Conservation (phyloP, 2,113 vertebrate species). For the Ellobius talpinus region DNA sequence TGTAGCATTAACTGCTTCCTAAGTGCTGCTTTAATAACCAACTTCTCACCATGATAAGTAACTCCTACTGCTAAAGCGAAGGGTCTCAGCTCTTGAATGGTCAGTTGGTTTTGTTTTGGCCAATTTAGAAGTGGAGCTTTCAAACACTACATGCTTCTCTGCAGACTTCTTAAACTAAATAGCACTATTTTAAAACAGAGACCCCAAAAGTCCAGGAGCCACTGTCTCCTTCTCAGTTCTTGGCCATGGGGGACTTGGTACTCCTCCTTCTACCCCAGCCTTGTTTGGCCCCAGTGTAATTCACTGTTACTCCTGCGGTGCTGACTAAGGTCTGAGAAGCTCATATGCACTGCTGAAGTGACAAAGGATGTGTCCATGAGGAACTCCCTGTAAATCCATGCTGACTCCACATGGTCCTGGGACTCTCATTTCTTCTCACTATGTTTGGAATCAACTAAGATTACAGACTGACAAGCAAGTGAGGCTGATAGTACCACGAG, state of each 20-base stretch:
- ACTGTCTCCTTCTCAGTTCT: not conserved
- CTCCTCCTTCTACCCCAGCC: not conserved
- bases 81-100: not conserved
- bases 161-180: not conserved
- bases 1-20: not conserved
- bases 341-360: rapidly evolving
- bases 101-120: not conserved
- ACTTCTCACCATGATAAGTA: slow-evolving; percentile 3
- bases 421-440: not conserved
- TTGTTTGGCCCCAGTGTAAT: no score
- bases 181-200: not conserved
- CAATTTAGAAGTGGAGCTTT: not conserved
- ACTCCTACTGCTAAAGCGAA: not conserved
- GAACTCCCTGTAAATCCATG: not conserved
- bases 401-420: not conserved
- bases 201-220: no score
- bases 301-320: no score
- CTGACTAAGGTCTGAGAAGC: not conserved
- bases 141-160: not conserved
- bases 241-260: not conserved
- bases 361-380: not conserved
- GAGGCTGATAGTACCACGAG: not conserved
- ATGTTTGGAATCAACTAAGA: not conserved
- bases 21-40: not conserved
- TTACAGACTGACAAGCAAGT: not conserved